Evolutionary conservation across 1,140 invertebrate genomes (phyloP), one percentile per base, ranked within the genome.

Genomic region (Camponotus pennsylvanicus): DNA sequence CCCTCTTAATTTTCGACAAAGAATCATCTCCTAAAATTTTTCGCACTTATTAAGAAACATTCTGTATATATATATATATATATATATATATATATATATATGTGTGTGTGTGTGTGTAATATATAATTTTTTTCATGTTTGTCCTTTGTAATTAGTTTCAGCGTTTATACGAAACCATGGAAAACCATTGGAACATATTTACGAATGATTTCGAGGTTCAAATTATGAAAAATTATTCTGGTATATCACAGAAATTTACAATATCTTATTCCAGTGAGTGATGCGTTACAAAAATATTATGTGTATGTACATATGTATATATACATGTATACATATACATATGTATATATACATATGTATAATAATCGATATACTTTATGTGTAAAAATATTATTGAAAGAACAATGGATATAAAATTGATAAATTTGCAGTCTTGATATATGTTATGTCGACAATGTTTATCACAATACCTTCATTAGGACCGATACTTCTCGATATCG

Each of bases 111-210:
- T n/a, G n/a, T n/a, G n/a, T 27, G 27, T 27, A 27, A 27, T 15
- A 21, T 27, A 37, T 13, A n/a, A 15, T 57, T 8, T n/a, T 21
- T 40, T 40, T 59, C 15, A 34, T 21, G 13, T 27, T 32, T 57
- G 15, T 32, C 13, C 8, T 55, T 52, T 32, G 13, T 40, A 3
- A 71, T 45, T 37, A 82, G 79, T 45, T 82, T 73, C 67, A n/a
- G 2, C 52, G 13, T 73, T 34, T 82, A 21, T 82, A 82, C 8
- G 52, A 37, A 69, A 73, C 21, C 7, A 82, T 82, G 69, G 79
- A 82, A 40, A 13, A 34, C 15, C 79, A 82, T 13, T 82, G 79
- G 79, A 73, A 82, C 34, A n/a, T 61, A 45, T 61, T 82, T 45
- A 45, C 67, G 11, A 73, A 13, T 1, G 67, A 82, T 5, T 4